These are phyloP conservation scores for Apodemus sylvaticus DNA, from an alignment of 2,113 vertebrate genomes.

Conservation along the genomic window DNA sequence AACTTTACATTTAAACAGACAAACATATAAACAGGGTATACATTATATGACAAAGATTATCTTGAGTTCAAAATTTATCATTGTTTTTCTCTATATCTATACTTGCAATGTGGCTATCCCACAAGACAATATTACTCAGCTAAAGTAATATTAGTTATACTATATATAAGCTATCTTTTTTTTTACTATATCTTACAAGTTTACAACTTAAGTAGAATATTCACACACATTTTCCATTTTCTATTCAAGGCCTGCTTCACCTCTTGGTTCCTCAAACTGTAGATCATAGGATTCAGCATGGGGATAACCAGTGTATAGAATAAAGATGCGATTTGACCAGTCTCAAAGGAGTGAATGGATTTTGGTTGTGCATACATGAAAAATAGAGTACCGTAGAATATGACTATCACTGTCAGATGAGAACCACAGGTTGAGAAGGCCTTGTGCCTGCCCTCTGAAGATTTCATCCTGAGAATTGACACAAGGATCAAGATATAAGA, in stretches of 20 bases:
- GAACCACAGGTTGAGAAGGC: slow-evolving; percentile 73
- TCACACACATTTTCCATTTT: not conserved
- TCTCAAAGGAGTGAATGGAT: not conserved
- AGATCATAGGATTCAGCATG: slow-evolving; percentile 34
- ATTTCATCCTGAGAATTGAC: not conserved
- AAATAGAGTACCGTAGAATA: slow-evolving; percentile 46
- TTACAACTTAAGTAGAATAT: not conserved
- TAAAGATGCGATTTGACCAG: not conserved
- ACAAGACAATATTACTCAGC: not conserved
- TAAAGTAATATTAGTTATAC: not conserved
- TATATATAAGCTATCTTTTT: not conserved
- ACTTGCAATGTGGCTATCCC: not conserved
- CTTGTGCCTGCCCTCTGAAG: slow-evolving; percentile 29
- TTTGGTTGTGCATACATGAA: slow-evolving; percentile 25
- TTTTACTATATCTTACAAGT: not conserved
- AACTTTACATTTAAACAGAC: not conserved
- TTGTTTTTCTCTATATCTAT: not conserved
- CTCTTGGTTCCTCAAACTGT: slow-evolving; percentile 46
- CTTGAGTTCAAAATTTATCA: not conserved
- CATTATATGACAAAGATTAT: not conserved
- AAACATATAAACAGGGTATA: not conserved
- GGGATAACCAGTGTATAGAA: not conserved
- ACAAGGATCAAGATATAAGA: slow-evolving; percentile 36
- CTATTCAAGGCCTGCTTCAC: slow-evolving; percentile 36
- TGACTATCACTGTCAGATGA: slow-evolving; percentile 24